Evolutionary conservation across 2,888 invertebrate species (phyloP).

Genomic region (Cosmorhoe ocellata): DNA sequence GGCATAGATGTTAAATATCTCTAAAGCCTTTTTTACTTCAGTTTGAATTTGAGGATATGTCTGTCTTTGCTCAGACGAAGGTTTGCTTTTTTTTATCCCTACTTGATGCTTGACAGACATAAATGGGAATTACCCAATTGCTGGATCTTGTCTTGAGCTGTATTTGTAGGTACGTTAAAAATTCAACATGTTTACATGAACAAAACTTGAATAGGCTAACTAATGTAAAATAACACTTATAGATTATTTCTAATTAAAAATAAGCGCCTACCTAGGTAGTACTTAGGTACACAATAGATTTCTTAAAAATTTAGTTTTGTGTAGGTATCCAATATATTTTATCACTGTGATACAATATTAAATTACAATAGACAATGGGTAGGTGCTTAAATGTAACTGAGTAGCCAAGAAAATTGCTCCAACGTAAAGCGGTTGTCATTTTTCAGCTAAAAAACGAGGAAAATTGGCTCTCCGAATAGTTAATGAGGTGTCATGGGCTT

Average conservation of each 20-base stretch:
- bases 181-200: too few species aligned
- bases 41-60: slow-evolving; percentile 44
- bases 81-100: slow-evolving; percentile 46
- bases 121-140: slow-evolving; percentile 36
- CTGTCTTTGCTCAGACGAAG: slow-evolving; percentile 50
- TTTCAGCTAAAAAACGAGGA: slow-evolving; percentile 21
- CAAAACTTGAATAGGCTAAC: background rate
- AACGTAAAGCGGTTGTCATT: slow-evolving; percentile 24
- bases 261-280: too few species aligned
- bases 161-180: too few species aligned
- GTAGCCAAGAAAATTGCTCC: slow-evolving; percentile 12
- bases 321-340: too few species aligned
- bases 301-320: too few species aligned
- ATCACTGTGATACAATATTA: too few species aligned
- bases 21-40: background rate
- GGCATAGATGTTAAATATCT: background rate
- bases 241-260: too few species aligned
- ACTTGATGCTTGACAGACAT: slow-evolving; percentile 35
- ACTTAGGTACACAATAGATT: too few species aligned
- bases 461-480: slow-evolving; percentile 27
- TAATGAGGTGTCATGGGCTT: slow-evolving; percentile 19
- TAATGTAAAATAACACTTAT: too few species aligned
- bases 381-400: background rate
- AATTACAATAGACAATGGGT: background rate
- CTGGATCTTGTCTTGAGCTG: too few species aligned